Evolutionary conservation across 2,113 vertebrate genomes (phyloP).

Genomic region (Eulacestoma nigropectus): DNA sequence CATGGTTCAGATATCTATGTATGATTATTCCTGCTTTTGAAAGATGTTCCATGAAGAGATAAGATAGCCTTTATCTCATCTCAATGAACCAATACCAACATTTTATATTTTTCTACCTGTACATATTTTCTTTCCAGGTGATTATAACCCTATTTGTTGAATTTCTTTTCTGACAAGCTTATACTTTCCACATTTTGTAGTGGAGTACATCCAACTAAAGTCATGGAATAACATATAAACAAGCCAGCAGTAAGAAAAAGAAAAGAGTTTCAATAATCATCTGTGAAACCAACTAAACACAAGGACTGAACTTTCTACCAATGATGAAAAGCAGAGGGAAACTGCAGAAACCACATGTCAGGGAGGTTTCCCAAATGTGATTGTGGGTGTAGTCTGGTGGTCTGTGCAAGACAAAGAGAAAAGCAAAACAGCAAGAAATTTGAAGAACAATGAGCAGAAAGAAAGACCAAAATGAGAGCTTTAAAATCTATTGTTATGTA

Average conservation of each 20-base stretch:
- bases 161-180: not conserved
- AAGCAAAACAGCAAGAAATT: constrained; percentile 16
- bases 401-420: constrained; percentile 40
- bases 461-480: not conserved
- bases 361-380: constrained; percentile 50
- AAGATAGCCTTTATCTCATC: not conserved
- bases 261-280: not conserved
- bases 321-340: constrained; percentile 63
- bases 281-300: constrained; percentile 24
- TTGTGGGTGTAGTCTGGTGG: constrained; percentile 39
- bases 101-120: not conserved
- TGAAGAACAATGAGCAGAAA: constrained; percentile 9
- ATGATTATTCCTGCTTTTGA: not conserved
- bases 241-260: constrained; percentile 15
- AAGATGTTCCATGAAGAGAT: not conserved
- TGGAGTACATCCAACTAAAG: not conserved
- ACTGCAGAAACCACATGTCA: constrained; percentile 59
- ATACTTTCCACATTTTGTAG: not conserved
- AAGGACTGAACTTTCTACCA: constrained; percentile 19
- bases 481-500: not conserved
- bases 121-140: not conserved
- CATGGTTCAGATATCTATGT: not conserved
- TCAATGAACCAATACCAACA: not conserved
- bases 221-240: constrained; percentile 14
- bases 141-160: not conserved